Percentiles rank a stretch among this genome's conserved stretches.
These are phyloP conservation scores for Melipona bicolor DNA, from an alignment of 2,888 invertebrate species.

Conservation along the genomic window DNA sequence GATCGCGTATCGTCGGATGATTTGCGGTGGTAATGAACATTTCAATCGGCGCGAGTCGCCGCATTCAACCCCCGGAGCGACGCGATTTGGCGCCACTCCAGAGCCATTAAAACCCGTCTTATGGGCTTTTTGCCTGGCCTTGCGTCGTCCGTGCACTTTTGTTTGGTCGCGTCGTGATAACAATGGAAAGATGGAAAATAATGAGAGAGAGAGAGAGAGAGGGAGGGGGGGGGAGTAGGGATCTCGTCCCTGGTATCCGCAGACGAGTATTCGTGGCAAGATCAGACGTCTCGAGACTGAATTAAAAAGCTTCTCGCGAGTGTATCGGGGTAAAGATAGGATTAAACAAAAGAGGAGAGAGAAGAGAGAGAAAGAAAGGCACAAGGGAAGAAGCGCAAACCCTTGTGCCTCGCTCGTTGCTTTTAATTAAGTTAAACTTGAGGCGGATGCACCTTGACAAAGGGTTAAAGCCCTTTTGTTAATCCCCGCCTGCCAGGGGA, in stretches of 20 bases:
- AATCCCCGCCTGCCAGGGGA: not conserved
- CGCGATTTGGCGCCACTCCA: constrained; percentile 78
- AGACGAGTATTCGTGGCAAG: constrained; percentile 25
- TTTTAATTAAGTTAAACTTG: constrained; percentile 49
- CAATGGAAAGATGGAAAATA: constrained; percentile 80
- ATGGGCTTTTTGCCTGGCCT: constrained; percentile 69
- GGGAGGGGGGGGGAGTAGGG: not conserved
- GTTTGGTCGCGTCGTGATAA: constrained; percentile 77
- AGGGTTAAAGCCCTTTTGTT: constrained; percentile 13
- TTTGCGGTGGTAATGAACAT: constrained; percentile 75
- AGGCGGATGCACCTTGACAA: constrained; percentile 19
- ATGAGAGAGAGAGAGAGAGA: constrained; percentile 55
- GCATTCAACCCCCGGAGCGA: constrained; percentile 60
- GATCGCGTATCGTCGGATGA: constrained; percentile 58
- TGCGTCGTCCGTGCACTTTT: constrained; percentile 74
- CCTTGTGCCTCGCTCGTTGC: constrained; percentile 15
- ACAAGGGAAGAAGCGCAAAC: not conserved
- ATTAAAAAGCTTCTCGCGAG: constrained; percentile 51
- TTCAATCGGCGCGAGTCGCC: constrained; percentile 74
- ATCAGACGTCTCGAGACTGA: constrained; percentile 56
- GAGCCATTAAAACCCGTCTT: constrained; percentile 78
- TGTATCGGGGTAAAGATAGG: constrained; percentile 19
- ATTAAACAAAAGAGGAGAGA: no score
- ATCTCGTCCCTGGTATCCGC: constrained; percentile 3
- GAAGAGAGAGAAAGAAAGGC: not conserved